Percentiles rank a stretch among this genome's conserved stretches.
Conservation (phyloP, 2,113 vertebrate genomes). For the Geococcyx californianus region DNA sequence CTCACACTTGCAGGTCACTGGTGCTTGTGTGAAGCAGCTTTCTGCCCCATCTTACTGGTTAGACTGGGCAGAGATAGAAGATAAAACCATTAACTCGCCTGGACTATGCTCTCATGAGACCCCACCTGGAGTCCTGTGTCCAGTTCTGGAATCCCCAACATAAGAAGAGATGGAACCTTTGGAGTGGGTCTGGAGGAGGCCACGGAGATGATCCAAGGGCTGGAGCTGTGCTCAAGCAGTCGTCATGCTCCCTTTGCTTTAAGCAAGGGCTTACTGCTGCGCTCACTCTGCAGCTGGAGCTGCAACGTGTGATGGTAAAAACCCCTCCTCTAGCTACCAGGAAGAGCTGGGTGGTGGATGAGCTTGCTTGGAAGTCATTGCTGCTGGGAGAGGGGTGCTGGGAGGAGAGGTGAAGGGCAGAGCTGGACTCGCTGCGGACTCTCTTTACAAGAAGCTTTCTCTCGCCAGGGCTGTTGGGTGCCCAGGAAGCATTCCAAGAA, state of each 20-base stretch:
- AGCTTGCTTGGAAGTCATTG: not conserved
- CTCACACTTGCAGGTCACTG: not conserved
- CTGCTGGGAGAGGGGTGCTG: not conserved
- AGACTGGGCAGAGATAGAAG: not conserved
- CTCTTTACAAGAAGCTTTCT: not conserved
- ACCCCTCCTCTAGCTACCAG: fast-evolving
- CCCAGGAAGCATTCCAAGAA: not conserved
- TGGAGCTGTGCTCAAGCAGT: not conserved
- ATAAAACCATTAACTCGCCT: not conserved
- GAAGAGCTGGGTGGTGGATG: not conserved
- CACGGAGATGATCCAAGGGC: no score
- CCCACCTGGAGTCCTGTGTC: no score
- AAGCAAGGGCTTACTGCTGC: not conserved
- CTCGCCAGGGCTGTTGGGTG: not conserved
- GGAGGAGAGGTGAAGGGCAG: not conserved
- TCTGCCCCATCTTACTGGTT: not conserved
- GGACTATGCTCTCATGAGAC: no score
- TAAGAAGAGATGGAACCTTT: no score
- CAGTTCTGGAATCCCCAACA: no score
- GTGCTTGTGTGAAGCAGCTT: not conserved
- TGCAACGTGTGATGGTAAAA: not conserved
- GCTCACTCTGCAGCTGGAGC: not conserved
- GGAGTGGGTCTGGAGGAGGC: no score
- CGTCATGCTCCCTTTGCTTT: not conserved
- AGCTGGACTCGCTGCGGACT: fast-evolving